Evolutionary conservation across 2,113 vertebrate species (phyloP).

Genomic region (Mystacornis crossleyi): DNA sequence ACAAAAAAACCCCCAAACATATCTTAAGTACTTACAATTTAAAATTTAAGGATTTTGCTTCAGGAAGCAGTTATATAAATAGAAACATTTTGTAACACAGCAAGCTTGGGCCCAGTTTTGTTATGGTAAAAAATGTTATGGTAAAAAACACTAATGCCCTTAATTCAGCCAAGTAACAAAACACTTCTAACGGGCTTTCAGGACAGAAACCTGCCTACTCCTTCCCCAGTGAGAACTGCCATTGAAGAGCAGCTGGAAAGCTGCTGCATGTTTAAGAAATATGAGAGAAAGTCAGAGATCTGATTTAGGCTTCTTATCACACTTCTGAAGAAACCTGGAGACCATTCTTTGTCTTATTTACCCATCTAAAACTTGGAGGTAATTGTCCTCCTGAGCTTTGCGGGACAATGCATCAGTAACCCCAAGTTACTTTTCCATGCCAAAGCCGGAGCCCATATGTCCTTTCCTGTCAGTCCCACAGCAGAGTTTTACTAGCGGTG

Average conservation of each 20-base stretch:
- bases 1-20: neutral
- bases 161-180: neutral
- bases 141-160: too few relatives aligned
- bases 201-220: neutral
- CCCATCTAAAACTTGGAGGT: neutral
- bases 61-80: neutral
- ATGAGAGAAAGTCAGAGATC: neutral
- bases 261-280: neutral
- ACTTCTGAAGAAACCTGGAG: neutral
- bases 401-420: neutral
- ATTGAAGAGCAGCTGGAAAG: neutral
- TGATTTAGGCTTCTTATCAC: neutral
- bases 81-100: neutral
- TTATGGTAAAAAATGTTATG: too few relatives aligned
- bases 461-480: neutral
- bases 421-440: accelerated
- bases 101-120: neutral
- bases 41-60: neutral
- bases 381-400: neutral
- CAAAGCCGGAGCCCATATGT: accelerated
- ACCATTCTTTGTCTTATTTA: neutral
- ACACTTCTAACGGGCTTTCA: neutral
- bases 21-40: neutral
- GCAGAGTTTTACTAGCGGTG: neutral
- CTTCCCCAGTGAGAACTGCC: neutral